Conservation (phyloP, 1,140 invertebrate genomes). For the Tenebrio molitor region DNA sequence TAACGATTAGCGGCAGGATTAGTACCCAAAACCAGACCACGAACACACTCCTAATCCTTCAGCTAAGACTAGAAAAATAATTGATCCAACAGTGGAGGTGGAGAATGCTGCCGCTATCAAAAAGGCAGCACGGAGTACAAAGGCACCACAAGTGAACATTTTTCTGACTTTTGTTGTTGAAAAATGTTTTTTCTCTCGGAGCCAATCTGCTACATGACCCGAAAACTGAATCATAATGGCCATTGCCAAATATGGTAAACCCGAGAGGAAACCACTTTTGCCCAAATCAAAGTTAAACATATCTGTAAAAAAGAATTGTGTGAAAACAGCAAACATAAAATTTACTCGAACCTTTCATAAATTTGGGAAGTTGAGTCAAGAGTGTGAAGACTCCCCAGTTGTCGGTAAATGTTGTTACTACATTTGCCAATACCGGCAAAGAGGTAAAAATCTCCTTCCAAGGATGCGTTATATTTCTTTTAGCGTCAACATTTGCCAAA, state of each 20-base stretch:
- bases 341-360: constrained; percentile 80
- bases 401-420: constrained; percentile 91
- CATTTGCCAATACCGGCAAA: constrained; percentile 90
- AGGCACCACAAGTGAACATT: constrained; percentile 84
- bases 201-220: constrained; percentile 86
- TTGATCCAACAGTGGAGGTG: constrained; percentile 74
- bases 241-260: constrained; percentile 90
- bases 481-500: constrained; percentile 52
- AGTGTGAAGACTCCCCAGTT: constrained; percentile 98
- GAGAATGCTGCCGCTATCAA: constrained; percentile 85
- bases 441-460: constrained; percentile 89
- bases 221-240: constrained; percentile 83
- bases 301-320: constrained; percentile 69
- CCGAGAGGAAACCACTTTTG: constrained; percentile 85
- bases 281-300: constrained; percentile 79
- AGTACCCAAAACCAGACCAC: constrained; percentile 87
- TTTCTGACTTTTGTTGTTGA: constrained; percentile 83
- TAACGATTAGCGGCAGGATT: not conserved
- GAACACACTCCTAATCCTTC: constrained; percentile 91
- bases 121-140: constrained; percentile 86
- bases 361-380: constrained; percentile 90
- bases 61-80: constrained; percentile 85
- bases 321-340: not conserved
- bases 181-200: constrained; percentile 75
- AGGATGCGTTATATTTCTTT: constrained; percentile 66